Evolutionary conservation across 2,113 vertebrate genomes (phyloP).

Genomic region (Sinocyclocheilus rhinocerous): DNA sequence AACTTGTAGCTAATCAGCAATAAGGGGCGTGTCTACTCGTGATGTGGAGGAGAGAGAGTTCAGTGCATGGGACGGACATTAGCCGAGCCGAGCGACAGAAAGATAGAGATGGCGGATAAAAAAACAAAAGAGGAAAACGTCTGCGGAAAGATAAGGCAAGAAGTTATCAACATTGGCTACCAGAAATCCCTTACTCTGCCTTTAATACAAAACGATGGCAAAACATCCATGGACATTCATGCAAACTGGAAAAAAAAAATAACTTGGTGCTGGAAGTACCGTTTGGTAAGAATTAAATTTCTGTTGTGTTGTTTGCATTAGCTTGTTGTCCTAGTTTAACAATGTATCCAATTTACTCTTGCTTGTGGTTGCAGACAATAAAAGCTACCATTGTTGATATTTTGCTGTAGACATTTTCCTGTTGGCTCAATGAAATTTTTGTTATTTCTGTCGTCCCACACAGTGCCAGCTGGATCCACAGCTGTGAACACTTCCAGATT

Average conservation of each 20-base stretch:
- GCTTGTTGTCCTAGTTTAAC: background rate
- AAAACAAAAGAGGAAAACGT: no score
- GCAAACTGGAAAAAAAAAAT: background rate
- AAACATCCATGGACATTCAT: background rate
- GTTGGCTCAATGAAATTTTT: constrained; percentile 18
- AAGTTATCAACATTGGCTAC: no score
- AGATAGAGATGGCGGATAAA: no score
- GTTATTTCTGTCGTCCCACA: constrained; percentile 35
- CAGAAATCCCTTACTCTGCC: no score
- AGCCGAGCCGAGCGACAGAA: no score
- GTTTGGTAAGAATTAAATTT: background rate
- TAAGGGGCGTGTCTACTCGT: no score
- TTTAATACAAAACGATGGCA: background rate
- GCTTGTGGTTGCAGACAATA: background rate
- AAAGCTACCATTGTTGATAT: constrained; percentile 14
- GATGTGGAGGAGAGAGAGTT: no score
- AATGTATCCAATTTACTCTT: background rate
- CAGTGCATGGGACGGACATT: no score
- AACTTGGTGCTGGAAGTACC: background rate
- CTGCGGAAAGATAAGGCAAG: no score
- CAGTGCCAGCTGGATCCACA: constrained; percentile 62
- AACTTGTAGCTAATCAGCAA: no score
- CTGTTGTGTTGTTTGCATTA: background rate
- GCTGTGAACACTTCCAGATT: constrained; percentile 66
- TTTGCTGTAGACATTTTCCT: constrained; percentile 3